Evolutionary conservation across 1,140 invertebrate species (phyloP), one percentile per base, ranked within the genome.

Genomic region (Macrosteles quadrilineatus): DNA sequence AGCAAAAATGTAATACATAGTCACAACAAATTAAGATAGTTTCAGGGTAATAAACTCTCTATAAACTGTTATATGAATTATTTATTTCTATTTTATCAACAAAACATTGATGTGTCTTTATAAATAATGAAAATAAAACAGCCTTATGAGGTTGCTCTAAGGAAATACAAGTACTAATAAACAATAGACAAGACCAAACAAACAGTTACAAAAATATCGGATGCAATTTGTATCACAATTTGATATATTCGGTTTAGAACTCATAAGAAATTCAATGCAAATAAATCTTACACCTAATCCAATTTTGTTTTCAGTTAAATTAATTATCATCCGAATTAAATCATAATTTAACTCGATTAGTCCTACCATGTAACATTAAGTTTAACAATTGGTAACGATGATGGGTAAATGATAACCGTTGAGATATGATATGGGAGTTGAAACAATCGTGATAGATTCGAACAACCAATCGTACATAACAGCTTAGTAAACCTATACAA

Each of bases 1-100:
- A n/a, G n/a, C n/a, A n/a, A n/a, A n/a, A n/a, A n/a, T n/a, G n/a
- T n/a, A n/a, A n/a, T n/a, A n/a, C n/a, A n/a, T n/a, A n/a, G n/a
- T n/a, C n/a, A n/a, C n/a, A n/a, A n/a, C n/a, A n/a, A n/a, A n/a
- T n/a, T n/a, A n/a, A n/a, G n/a, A n/a, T n/a, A n/a, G n/a, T n/a
- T n/a, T n/a, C n/a, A n/a, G n/a, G n/a, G n/a, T 2, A 29, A 12
- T 4, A 59, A 11, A 59, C 6, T 27, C n/a, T 27, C 9, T n/a
- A 9, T 21, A 19, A 21, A 50, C 14, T 50, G 21, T 30, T 59
- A 21, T 11, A 59, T 59, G 55, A 59, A 59, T 59, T 14, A 59
- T 59, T 59, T 59, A 59, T 59, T 59, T 59, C 55, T 59, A 59
- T 59, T 19, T 59, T 59, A 59, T 59, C 55, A 59, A 59, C 55